phyloP scores from a whole-genome alignment of 2,888 invertebrate genomes.

The Melitaea athalia region DNA sequence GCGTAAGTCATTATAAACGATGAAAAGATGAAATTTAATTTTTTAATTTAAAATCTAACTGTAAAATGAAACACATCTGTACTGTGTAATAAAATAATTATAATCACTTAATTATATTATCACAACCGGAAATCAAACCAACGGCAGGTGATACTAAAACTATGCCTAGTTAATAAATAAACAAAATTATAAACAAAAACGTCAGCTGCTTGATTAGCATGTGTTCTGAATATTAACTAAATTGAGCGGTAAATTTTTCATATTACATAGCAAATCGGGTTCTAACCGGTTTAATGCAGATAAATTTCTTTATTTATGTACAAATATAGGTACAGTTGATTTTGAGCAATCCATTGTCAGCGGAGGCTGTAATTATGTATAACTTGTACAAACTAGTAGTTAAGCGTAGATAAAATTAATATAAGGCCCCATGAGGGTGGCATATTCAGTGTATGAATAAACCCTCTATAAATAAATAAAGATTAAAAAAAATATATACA shows the following conservation, averaged over 20 bases:
- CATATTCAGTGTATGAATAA: too few relatives aligned
- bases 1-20: not conserved
- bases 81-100: not conserved
- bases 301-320: not conserved
- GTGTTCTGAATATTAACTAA: not conserved
- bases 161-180: constrained; percentile 5
- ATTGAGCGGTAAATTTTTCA: not conserved
- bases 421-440: too few relatives aligned
- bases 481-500: too few relatives aligned
- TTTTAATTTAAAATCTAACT: not conserved
- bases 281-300: not conserved
- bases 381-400: too few relatives aligned
- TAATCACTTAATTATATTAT: constrained; percentile 4
- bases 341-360: too few relatives aligned
- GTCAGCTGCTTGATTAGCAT: constrained; percentile 19
- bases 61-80: not conserved
- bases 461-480: too few relatives aligned
- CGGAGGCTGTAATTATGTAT: too few relatives aligned
- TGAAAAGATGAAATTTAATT: not conserved
- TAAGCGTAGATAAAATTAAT: too few relatives aligned
- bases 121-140: constrained; percentile 26
- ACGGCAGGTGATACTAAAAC: constrained; percentile 24
- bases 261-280: not conserved
- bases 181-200: constrained; percentile 10
- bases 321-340: too few relatives aligned